phyloP scores from a whole-genome alignment of 2,888 invertebrate genomes.

The Dasypogon diadema region DNA sequence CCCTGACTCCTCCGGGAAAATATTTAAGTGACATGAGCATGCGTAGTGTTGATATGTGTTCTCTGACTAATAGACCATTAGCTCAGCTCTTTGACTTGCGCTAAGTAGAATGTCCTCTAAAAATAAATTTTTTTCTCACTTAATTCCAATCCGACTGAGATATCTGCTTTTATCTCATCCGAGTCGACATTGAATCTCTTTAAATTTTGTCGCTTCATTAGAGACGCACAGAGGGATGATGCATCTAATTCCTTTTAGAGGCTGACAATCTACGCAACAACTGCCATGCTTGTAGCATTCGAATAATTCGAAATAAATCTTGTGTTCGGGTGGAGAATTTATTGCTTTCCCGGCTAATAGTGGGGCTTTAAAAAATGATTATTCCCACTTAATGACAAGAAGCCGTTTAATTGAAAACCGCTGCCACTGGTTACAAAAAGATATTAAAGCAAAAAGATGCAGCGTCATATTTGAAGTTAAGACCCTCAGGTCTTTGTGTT shows the following conservation, averaged over 20 bases:
- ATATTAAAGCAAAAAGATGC: too few relatives aligned
- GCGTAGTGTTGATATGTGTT: constrained; percentile 48
- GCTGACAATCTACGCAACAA: background rate
- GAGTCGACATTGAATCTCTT: background rate
- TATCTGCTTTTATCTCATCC: constrained; percentile 15
- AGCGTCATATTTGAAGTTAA: too few relatives aligned
- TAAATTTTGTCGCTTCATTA: background rate
- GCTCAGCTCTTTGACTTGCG: constrained; percentile 51
- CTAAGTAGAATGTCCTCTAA: constrained; percentile 53
- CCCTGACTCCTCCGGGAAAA: background rate
- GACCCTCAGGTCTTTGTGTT: too few relatives aligned
- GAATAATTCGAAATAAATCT: constrained; percentile 56
- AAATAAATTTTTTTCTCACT: constrained; percentile 52
- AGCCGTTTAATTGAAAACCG: background rate
- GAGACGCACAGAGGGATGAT: background rate
- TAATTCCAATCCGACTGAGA: constrained; percentile 25
- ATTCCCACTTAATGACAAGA: background rate
- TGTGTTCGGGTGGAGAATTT: background rate
- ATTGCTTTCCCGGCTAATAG: too few relatives aligned
- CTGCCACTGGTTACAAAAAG: background rate
- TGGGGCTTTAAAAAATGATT: constrained; percentile 20
- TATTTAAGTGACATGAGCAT: constrained; percentile 46
- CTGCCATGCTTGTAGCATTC: constrained; percentile 54
- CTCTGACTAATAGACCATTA: constrained; percentile 57
- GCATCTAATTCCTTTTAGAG: constrained; percentile 5